Percentiles rank a stretch among this genome's conserved stretches.
Evolutionary conservation across 2,888 invertebrate species (phyloP).

Genomic region (Stenchaetothrips biformis): DNA sequence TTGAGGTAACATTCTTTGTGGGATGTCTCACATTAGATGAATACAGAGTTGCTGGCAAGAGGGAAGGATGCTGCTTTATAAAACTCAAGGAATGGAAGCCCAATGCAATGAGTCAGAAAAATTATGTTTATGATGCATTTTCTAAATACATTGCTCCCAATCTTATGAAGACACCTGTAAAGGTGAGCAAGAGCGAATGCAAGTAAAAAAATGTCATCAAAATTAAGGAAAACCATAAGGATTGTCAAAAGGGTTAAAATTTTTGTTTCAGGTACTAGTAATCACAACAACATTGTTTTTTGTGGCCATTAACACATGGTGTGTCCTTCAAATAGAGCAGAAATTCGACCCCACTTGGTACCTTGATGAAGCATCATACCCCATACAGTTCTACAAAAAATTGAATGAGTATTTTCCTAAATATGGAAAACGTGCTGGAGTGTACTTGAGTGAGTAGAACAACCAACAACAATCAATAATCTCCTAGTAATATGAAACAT

Average conservation of each 20-base stretch:
- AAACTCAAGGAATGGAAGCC: conserved; percentile 55
- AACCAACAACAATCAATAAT: conserved; percentile 58
- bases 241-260: conserved; percentile 27
- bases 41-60: conserved; percentile 53
- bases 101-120: background rate
- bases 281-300: conserved; percentile 53
- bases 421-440: conserved; percentile 57
- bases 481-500: conserved; percentile 53
- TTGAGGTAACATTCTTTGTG: conserved; percentile 75
- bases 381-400: conserved; percentile 56
- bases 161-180: conserved; percentile 62
- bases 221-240: too few species aligned
- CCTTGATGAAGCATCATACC: conserved; percentile 64
- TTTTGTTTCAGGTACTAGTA: conserved; percentile 49
- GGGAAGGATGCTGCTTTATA: conserved; percentile 61
- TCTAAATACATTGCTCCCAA: conserved; percentile 48
- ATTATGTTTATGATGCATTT: conserved; percentile 14
- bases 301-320: conserved; percentile 58
- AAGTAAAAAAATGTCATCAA: too few species aligned
- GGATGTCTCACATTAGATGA: conserved; percentile 71
- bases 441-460: conserved; percentile 63
- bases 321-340: conserved; percentile 62
- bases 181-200: conserved; percentile 46
- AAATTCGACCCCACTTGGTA: conserved; percentile 78
- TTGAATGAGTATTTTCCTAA: conserved; percentile 60